A percentile compares a stretch with the other conserved stretches of the same genome.
Conservation (phyloP, 2,797 vertebrate species). For the Pteronotus mesoamericanus region DNA sequence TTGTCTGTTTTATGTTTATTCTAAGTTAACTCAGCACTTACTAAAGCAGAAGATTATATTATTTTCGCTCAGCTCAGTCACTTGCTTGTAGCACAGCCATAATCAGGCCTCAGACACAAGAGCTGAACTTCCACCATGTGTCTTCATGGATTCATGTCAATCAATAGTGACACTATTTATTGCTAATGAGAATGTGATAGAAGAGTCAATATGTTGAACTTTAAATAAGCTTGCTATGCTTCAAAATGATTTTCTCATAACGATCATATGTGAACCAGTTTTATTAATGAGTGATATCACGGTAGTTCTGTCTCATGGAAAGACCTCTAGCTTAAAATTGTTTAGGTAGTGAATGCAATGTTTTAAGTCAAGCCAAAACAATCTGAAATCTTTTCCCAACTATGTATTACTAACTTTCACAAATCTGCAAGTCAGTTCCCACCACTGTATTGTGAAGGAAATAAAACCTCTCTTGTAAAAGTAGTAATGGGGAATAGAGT, state of each 20-base stretch:
- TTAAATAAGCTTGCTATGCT: not conserved
- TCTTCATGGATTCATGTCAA: not conserved
- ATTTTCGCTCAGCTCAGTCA: not conserved
- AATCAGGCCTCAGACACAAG: not conserved
- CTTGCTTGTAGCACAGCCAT: not conserved
- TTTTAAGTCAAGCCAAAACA: not conserved
- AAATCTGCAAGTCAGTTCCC: not conserved
- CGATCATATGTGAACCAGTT: not conserved
- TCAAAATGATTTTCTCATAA: not conserved
- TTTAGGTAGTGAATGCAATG: not conserved
- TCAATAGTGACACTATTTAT: not conserved
- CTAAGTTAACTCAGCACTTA: not conserved
- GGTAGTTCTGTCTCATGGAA: not conserved
- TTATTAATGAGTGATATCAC: not conserved
- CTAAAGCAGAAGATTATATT: not conserved
- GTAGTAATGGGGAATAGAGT: not conserved
- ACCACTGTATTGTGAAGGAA: not conserved
- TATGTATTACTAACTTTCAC: not conserved
- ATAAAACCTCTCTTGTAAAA: not conserved
- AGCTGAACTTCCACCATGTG: not conserved
- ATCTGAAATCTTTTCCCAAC: not conserved
- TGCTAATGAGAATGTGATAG: slow-evolving; percentile 21
- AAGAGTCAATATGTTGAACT: not conserved
- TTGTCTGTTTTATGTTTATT: not conserved
- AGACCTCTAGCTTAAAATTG: not conserved